These are phyloP conservation scores for Phaenicophaeus curvirostris DNA, from an alignment of 2,797 vertebrate species.

Conservation along the genomic window DNA sequence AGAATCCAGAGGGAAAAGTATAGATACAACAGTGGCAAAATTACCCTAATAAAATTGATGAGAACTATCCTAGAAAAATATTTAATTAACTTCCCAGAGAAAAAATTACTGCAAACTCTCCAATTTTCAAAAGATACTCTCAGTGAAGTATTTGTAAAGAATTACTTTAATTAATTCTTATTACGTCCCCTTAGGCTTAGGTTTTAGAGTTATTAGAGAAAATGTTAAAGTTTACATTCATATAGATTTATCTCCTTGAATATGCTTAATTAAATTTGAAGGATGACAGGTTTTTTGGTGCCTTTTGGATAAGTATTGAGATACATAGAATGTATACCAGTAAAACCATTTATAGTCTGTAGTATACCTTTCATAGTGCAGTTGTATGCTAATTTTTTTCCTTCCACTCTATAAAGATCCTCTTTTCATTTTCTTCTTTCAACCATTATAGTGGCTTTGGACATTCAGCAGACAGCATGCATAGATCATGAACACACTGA, in stretches of 20 bases:
- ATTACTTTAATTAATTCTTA: slow-evolving; percentile 33
- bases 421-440: background rate
- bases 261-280: slow-evolving; percentile 3
- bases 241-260: slow-evolving; percentile 27
- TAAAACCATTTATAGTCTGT: background rate
- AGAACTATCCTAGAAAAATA: background rate
- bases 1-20: background rate
- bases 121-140: background rate
- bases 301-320: background rate
- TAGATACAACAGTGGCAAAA: background rate
- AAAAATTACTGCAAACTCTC: background rate
- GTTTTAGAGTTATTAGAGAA: slow-evolving; percentile 37
- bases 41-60: slow-evolving; percentile 6
- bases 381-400: background rate
- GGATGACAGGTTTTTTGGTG: background rate
- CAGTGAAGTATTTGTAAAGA: slow-evolving; percentile 32
- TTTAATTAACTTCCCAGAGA: background rate
- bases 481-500: background rate
- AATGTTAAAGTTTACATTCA: background rate
- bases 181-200: background rate
- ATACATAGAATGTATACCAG: background rate
- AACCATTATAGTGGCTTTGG: background rate
- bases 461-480: background rate
- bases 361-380: background rate
- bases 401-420: background rate